These are phyloP conservation scores for Agrenia bidenticulata DNA, from an alignment of 2,888 invertebrate species.

Conservation along the genomic window DNA sequence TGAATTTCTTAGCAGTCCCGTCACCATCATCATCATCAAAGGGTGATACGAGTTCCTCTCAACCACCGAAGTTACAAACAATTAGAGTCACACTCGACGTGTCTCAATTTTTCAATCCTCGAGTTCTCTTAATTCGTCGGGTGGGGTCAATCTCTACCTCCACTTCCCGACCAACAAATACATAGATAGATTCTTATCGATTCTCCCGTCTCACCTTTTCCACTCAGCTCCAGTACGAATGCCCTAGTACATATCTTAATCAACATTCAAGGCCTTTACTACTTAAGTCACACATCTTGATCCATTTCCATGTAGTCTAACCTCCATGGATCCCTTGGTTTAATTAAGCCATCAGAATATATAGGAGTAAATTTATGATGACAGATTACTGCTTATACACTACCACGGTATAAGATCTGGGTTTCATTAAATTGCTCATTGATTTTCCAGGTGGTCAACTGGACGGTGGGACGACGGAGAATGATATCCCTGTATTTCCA, in stretches of 20 bases:
- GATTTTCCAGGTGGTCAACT: not conserved
- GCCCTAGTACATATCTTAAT: not conserved
- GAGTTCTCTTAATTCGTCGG: slow-evolving; percentile 40
- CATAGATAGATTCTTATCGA: slow-evolving; percentile 18
- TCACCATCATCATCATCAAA: too few species aligned
- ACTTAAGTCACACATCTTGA: not conserved
- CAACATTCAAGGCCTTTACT: not conserved
- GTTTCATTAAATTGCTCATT: too few species aligned
- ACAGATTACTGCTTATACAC: too few species aligned
- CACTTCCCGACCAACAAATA: slow-evolving; percentile 11
- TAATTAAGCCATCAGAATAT: too few species aligned
- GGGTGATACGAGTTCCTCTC: too few species aligned
- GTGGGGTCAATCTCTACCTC: slow-evolving; percentile 35
- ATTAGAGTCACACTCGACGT: not conserved
- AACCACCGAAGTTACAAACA: too few species aligned
- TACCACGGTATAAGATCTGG: too few species aligned
- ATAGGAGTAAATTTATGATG: too few species aligned
- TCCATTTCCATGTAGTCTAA: not conserved
- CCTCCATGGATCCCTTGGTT: too few species aligned
- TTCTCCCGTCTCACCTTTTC: slow-evolving; percentile 2
- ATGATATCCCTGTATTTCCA: slow-evolving; percentile 52
- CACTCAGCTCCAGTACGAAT: not conserved
- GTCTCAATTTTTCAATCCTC: slow-evolving; percentile 44
- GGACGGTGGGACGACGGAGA: slow-evolving; percentile 43
- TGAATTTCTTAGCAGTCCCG: too few species aligned